Conservation (phyloP, 2,113 vertebrate species). For the Pelobates fuscus region DNA sequence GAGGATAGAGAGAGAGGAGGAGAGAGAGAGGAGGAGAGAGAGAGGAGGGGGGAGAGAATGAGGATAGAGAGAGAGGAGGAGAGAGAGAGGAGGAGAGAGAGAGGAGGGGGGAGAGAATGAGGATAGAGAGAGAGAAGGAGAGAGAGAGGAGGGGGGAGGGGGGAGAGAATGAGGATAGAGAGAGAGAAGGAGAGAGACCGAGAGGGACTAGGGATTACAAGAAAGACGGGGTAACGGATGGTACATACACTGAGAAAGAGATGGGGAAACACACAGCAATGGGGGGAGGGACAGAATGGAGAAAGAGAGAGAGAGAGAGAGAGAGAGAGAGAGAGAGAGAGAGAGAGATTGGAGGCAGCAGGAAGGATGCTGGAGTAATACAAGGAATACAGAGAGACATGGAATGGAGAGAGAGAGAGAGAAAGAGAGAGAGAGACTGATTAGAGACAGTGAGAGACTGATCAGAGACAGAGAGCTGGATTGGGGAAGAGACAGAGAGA, state of each 20-base stretch:
- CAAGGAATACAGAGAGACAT: constrained; percentile 37
- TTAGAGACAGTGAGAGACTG: background rate
- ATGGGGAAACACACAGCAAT: background rate
- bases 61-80: constrained; percentile 14
- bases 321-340: constrained; percentile 30
- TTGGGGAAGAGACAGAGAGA: background rate
- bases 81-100: constrained; percentile 11
- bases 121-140: constrained; percentile 36
- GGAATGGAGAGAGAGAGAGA: background rate
- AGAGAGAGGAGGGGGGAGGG: constrained; percentile 49
- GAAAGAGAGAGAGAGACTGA: background rate
- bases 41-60: background rate
- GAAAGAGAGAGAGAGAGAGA: constrained; percentile 47
- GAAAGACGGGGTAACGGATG: background rate
- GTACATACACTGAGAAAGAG: background rate
- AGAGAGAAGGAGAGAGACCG: constrained; percentile 54
- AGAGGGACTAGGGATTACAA: constrained; percentile 40
- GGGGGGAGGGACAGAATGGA: constrained; percentile 13
- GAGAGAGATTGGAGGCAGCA: constrained; percentile 30
- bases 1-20: constrained; percentile 47
- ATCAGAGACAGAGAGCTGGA: constrained; percentile 23
- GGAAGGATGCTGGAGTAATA: constrained; percentile 10
- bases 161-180: constrained; percentile 60
- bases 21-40: constrained; percentile 57
- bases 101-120: constrained; percentile 27